Percentiles rank a stretch among this genome's conserved stretches.
phyloP scores from a whole-genome alignment of 1,140 invertebrate species.

The Riptortus pedestris region DNA sequence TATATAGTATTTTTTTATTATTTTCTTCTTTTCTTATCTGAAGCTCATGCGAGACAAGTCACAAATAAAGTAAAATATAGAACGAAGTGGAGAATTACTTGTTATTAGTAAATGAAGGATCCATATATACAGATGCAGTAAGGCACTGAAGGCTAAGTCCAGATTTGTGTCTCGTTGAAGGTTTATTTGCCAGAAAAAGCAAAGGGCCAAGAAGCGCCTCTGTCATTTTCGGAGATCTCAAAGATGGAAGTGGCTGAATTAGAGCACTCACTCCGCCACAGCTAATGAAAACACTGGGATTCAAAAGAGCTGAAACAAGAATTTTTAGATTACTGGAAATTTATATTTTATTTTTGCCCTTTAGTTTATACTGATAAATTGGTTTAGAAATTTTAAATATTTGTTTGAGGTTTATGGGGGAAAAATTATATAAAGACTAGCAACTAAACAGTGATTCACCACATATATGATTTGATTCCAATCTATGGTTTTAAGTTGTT shows the following conservation, averaged over 20 bases:
- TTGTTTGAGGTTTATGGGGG: too few relatives aligned
- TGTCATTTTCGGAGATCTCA: conserved; percentile 43
- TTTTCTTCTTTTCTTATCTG: too few relatives aligned
- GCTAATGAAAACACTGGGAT: conserved; percentile 65
- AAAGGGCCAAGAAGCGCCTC: conserved; percentile 79
- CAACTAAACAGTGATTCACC: too few relatives aligned
- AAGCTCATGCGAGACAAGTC: too few relatives aligned
- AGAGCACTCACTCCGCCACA: conserved; percentile 75
- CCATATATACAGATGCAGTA: conserved; percentile 62
- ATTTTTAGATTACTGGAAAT: conserved; percentile 21
- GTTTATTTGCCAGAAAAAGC: conserved; percentile 77
- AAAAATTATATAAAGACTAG: too few relatives aligned
- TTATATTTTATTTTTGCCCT: conserved; percentile 1
- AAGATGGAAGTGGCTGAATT: conserved; percentile 62
- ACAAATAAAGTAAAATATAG: too few relatives aligned
- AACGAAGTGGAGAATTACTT: conserved; percentile 8
- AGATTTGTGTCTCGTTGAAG: conserved; percentile 60
- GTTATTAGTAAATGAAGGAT: conserved; percentile 43
- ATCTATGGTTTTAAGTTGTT: too few relatives aligned
- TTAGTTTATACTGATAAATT: background rate
- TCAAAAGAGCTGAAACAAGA: conserved; percentile 56
- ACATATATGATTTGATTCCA: too few relatives aligned
- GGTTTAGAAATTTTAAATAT: too few relatives aligned
- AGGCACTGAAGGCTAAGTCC: conserved; percentile 69
- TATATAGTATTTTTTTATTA: too few relatives aligned